These are phyloP conservation scores for Leuctra nigra DNA, from an alignment of 2,888 invertebrate genomes.

Conservation along the genomic window DNA sequence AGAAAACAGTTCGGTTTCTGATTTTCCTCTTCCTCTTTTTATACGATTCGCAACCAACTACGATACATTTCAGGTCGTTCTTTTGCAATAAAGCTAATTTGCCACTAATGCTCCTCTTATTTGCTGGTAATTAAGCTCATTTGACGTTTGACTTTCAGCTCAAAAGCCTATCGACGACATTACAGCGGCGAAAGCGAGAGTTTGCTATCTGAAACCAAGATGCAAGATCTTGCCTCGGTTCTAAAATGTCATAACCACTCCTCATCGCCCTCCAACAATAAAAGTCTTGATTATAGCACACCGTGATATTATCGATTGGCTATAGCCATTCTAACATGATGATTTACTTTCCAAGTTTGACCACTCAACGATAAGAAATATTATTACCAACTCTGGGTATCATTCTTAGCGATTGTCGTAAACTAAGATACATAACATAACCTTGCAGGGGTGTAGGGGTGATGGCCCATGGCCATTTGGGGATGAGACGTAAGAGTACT, in stretches of 20 bases:
- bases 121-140: too few species aligned
- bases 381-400: constrained; percentile 9
- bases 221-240: too few species aligned
- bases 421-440: constrained; percentile 15
- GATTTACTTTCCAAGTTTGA: constrained; percentile 20
- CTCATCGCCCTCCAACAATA: neutral
- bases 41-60: too few species aligned
- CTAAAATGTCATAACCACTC: too few species aligned
- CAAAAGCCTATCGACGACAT: too few species aligned
- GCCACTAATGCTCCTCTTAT: too few species aligned
- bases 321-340: constrained; percentile 18
- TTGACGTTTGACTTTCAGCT: too few species aligned
- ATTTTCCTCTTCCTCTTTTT: too few species aligned
- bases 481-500: constrained; percentile 11
- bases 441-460: neutral
- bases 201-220: too few species aligned
- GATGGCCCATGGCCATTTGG: neutral
- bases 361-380: constrained; percentile 25
- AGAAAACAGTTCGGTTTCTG: neutral
- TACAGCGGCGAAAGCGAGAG: too few species aligned
- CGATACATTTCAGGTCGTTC: too few species aligned
- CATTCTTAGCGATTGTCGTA: constrained; percentile 13
- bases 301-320: constrained; percentile 10
- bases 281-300: constrained; percentile 1
- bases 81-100: too few species aligned